Conservation (phyloP, 2,113 vertebrate species). For the Eulemur macaco region DNA sequence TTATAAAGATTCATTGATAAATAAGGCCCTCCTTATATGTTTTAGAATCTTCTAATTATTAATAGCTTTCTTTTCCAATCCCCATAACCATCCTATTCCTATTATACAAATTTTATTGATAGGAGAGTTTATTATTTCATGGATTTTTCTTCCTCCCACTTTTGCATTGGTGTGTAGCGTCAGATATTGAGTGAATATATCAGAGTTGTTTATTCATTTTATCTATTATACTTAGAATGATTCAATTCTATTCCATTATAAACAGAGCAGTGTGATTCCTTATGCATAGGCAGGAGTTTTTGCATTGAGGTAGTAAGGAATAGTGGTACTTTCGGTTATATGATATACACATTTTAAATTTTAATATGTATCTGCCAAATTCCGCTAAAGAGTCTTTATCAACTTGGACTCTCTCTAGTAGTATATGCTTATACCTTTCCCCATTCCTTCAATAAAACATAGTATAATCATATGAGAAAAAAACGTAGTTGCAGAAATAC, state of each 20-base stretch:
- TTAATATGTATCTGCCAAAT: background rate
- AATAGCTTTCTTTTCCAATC: background rate
- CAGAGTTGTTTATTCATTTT: background rate
- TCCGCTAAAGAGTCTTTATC: background rate
- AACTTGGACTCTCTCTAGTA: background rate
- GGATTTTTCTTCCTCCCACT: background rate
- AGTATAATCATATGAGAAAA: background rate
- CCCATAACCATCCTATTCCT: background rate
- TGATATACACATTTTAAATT: background rate
- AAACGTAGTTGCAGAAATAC: background rate
- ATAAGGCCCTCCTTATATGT: background rate
- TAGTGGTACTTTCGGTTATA: background rate
- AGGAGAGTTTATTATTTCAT: background rate
- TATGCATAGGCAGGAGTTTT: background rate
- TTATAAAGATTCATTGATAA: background rate
- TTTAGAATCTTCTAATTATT: background rate
- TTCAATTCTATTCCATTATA: background rate
- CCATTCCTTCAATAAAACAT: background rate
- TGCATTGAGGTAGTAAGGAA: background rate
- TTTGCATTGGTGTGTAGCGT: background rate
- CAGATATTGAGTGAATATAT: background rate
- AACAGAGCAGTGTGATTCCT: background rate
- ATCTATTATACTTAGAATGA: background rate
- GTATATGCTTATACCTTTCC: background rate
- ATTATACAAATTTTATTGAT: background rate